Evolutionary conservation across 2,888 invertebrate species (phyloP).

Genomic region (Eupeodes latifasciatus): DNA sequence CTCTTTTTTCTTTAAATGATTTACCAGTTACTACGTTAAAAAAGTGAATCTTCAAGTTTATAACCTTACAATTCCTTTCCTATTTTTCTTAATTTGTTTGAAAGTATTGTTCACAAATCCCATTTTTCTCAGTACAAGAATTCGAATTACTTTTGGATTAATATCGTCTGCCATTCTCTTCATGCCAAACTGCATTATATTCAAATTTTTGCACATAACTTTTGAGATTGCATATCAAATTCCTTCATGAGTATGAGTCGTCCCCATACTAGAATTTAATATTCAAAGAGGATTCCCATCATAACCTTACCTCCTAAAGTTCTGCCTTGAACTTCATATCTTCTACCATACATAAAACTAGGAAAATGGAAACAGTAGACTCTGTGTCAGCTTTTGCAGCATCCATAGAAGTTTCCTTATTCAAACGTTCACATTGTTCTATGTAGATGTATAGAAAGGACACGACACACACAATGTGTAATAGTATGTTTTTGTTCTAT

Average conservation of each 20-base stretch:
- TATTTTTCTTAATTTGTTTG: no score
- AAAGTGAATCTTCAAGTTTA: no score
- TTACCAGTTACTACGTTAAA: no score
- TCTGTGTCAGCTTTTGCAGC: conserved; percentile 47
- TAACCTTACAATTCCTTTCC: no score
- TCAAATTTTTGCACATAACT: conserved; percentile 58
- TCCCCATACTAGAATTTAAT: neutral
- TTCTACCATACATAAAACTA: conserved; percentile 36
- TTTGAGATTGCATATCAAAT: conserved; percentile 62
- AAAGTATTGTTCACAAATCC: no score
- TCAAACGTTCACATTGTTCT: neutral
- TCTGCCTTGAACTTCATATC: conserved; percentile 67
- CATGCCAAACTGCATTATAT: conserved; percentile 46
- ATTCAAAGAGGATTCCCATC: conserved; percentile 32
- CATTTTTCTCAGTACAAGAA: neutral
- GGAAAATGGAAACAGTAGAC: conserved; percentile 58
- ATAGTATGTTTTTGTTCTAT: conserved; percentile 42
- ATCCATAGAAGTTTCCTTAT: neutral
- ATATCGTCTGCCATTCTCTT: conserved; percentile 39
- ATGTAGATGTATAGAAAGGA: neutral
- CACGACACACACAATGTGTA: conserved; percentile 44
- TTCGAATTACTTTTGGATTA: conserved; percentile 55
- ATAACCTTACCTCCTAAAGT: conserved; percentile 8
- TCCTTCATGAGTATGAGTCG: neutral
- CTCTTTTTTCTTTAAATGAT: no score